Percentiles rank a stretch among this genome's conserved stretches.
phyloP scores from a whole-genome alignment of 2,888 invertebrate species.

The Sesia bembeciformis region DNA sequence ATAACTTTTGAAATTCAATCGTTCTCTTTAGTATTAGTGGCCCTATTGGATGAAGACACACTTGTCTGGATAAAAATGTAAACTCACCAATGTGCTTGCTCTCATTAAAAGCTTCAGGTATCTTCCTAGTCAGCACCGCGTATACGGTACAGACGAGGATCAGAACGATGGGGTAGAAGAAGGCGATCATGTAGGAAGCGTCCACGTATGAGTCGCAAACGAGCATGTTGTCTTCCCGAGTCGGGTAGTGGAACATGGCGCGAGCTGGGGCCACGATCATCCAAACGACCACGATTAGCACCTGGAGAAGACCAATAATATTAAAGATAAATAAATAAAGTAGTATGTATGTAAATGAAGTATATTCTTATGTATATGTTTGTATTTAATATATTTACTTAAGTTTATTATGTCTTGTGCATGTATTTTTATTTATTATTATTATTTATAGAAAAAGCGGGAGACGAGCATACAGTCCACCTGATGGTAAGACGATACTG shows the following conservation, averaged over 20 bases:
- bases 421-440: too few relatives aligned
- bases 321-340: background rate
- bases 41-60: too few relatives aligned
- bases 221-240: slow-evolving; percentile 91
- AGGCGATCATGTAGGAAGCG: slow-evolving; percentile 95
- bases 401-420: too few relatives aligned
- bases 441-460: too few relatives aligned
- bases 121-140: slow-evolving; percentile 95
- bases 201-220: slow-evolving; percentile 95
- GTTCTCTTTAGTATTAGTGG: too few relatives aligned
- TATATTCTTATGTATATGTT: background rate
- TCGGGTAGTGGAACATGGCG: slow-evolving; percentile 93
- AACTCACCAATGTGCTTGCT: slow-evolving; percentile 94
- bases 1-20: too few relatives aligned
- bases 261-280: slow-evolving; percentile 92
- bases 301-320: slow-evolving; percentile 60
- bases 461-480: too few relatives aligned
- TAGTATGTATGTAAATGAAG: background rate
- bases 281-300: slow-evolving; percentile 93
- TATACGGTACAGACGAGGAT: slow-evolving; percentile 96
- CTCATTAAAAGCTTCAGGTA: slow-evolving; percentile 99
- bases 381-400: too few relatives aligned
- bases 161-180: slow-evolving; percentile 92
- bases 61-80: too few relatives aligned
- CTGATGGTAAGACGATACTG: too few relatives aligned